Percentiles rank a stretch among this genome's conserved stretches.
Evolutionary conservation across 30 jellyfish, hydroid and myxozoan genomes (phyloP).

Genomic region (Calvadosia cruxmelitensis): DNA sequence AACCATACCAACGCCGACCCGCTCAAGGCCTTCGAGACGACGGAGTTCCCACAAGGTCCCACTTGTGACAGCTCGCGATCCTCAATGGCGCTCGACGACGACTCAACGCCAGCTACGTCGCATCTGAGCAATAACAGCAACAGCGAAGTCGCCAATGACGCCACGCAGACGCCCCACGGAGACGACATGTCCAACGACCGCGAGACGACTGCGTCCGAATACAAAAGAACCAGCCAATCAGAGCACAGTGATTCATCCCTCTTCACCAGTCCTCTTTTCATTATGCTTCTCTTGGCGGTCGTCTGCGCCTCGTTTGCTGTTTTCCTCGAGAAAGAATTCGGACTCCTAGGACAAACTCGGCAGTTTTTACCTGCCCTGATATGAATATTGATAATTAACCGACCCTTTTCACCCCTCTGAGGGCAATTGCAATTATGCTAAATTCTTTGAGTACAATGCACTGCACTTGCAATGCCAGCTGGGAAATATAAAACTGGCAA

Average conservation of each 20-base stretch:
- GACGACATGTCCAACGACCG: neutral
- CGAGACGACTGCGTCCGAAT: neutral
- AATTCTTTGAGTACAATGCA: too few species aligned
- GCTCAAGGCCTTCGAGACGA: constrained; percentile 58
- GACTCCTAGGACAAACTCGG: neutral
- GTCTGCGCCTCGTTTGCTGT: neutral
- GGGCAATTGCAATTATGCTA: too few species aligned
- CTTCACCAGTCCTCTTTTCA: neutral
- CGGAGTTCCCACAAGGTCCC: constrained; percentile 66
- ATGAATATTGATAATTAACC: too few species aligned
- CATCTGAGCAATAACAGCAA: neutral
- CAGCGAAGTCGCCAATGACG: constrained; percentile 2
- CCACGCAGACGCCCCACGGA: neutral
- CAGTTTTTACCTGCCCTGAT: neutral
- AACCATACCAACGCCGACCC: constrained; percentile 12
- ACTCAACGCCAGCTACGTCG: constrained; percentile 12
- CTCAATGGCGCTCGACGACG: constrained; percentile 49
- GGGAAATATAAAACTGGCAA: too few species aligned
- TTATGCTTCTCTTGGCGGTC: neutral
- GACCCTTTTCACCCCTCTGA: neutral
- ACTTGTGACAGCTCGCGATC: constrained; percentile 60
- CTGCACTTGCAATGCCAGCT: too few species aligned
- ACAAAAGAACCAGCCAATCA: neutral
- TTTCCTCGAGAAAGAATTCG: neutral
- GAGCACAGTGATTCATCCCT: too few species aligned